Evolutionary conservation across 92 coral and sea anemone species (phyloP).

Genomic region (Galaxea fascicularis): DNA sequence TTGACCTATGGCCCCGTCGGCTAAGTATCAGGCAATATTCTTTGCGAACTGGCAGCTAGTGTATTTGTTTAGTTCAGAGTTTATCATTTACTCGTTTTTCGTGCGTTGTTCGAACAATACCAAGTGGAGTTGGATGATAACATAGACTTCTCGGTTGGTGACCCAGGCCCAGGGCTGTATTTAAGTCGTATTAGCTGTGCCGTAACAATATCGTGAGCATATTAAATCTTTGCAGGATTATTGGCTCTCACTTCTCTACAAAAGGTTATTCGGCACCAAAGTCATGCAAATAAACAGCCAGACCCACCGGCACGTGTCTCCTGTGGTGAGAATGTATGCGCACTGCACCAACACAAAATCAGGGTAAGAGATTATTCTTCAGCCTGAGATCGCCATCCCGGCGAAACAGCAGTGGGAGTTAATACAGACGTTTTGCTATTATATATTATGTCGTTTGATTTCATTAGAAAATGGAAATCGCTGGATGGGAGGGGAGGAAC

Average conservation of each 20-base stretch:
- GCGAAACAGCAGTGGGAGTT: not conserved
- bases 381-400: not conserved
- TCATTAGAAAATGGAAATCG: too few relatives aligned
- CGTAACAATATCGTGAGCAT: too few relatives aligned
- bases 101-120: too few relatives aligned
- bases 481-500: not conserved
- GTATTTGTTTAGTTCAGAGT: too few relatives aligned
- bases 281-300: conserved; percentile 69
- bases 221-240: conserved; percentile 63
- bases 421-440: not conserved
- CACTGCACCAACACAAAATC: conserved; percentile 79
- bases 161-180: too few relatives aligned
- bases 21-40: too few relatives aligned
- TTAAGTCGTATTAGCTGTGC: too few relatives aligned
- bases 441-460: not conserved
- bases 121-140: too few relatives aligned
- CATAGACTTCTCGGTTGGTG: too few relatives aligned
- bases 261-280: conserved; percentile 80
- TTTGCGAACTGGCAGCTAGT: too few relatives aligned
- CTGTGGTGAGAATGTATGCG: conserved; percentile 75
- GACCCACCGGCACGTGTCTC: not conserved
- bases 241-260: conserved; percentile 90
- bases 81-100: too few relatives aligned
- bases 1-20: too few relatives aligned
- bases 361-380: conserved; percentile 32